A percentile compares a stretch with the other conserved stretches of the same genome.
phyloP scores from a whole-genome alignment of 2,113 vertebrate species.

The Tenebrosternarchus preto region DNA sequence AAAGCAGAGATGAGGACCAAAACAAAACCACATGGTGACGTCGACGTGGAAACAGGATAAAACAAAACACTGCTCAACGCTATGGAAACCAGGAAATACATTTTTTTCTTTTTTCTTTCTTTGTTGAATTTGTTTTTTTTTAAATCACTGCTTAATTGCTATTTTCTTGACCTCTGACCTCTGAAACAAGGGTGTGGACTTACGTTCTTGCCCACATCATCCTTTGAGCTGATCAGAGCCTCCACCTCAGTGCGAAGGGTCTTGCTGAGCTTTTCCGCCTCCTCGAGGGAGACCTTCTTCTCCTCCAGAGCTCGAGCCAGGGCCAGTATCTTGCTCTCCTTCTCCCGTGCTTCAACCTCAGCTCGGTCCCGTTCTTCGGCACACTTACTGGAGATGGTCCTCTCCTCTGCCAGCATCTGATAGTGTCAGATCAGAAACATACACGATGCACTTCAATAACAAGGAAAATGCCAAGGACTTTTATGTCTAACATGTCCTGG shows the following conservation, averaged over 20 bases:
- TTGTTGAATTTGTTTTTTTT: too few species aligned
- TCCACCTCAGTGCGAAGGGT: conserved; percentile 88
- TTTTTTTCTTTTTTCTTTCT: too few species aligned
- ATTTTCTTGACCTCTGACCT: too few species aligned
- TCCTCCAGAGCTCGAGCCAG: conserved; percentile 86
- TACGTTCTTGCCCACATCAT: conserved; percentile 92
- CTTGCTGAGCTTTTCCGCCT: conserved; percentile 85
- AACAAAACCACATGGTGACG: too few species aligned
- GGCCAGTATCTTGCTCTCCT: conserved; percentile 87
- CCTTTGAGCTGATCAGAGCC: conserved; percentile 93
- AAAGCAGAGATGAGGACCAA: too few species aligned
- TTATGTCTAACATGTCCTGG: too few species aligned
- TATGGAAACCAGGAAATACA: too few species aligned
- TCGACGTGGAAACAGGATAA: too few species aligned
- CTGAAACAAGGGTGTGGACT: conserved; percentile 57
- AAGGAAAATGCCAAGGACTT: too few species aligned
- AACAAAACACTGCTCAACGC: too few species aligned
- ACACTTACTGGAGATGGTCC: conserved; percentile 83
- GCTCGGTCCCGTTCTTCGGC: conserved; percentile 90
- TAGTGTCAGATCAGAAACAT: background rate
- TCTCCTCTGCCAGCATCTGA: conserved; percentile 92
- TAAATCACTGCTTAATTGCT: too few species aligned
- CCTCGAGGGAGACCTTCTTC: conserved; percentile 80
- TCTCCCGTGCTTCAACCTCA: conserved; percentile 87
- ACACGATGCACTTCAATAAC: too few species aligned